These are phyloP conservation scores for Drosophila atripex DNA, from an alignment of 2,888 invertebrate species.

Conservation along the genomic window DNA sequence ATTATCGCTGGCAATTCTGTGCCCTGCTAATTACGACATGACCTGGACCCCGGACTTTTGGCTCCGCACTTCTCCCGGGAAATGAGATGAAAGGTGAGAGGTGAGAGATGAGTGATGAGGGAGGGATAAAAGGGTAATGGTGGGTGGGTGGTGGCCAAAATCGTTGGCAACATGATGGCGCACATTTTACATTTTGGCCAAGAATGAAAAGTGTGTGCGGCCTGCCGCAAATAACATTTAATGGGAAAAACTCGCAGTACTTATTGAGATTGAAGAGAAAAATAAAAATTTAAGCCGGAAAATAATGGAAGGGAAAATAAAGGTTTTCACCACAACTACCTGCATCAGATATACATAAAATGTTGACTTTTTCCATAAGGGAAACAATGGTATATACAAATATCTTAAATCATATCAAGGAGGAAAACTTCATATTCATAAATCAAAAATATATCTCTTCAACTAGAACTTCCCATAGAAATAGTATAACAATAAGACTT, in stretches of 20 bases:
- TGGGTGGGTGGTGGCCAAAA: conserved; percentile 22
- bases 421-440: neutral
- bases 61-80: conserved; percentile 4
- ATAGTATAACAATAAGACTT: conserved; percentile 10
- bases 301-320: neutral
- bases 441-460: conserved; percentile 7
- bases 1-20: conserved; percentile 73
- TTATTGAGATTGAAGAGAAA: conserved; percentile 7
- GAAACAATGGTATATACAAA: neutral
- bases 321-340: neutral
- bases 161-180: conserved; percentile 63
- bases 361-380: neutral
- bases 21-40: conserved; percentile 70
- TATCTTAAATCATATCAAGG: neutral
- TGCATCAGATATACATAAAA: too few relatives aligned
- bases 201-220: conserved; percentile 69
- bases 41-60: conserved; percentile 33
- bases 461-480: neutral
- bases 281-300: neutral
- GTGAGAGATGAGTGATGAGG: neutral
- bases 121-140: neutral
- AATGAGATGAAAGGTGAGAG: conserved; percentile 10
- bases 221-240: conserved; percentile 58
- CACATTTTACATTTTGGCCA: conserved; percentile 71
- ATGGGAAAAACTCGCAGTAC: conserved; percentile 9